Evolutionary conservation across 2,888 invertebrate species (phyloP), one percentile per base, ranked within the genome.

Genomic region (Tipula helvola): DNA sequence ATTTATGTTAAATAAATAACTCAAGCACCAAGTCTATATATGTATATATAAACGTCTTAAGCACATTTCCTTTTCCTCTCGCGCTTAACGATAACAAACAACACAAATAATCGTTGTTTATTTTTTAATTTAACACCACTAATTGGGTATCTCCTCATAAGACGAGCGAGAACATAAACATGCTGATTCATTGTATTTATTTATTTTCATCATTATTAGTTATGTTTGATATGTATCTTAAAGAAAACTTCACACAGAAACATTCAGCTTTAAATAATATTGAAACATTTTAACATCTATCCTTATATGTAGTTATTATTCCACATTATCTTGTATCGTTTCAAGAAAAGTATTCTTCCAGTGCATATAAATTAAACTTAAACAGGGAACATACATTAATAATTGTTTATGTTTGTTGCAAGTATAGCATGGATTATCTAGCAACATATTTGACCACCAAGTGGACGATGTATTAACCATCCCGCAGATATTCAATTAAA

Each of bases 51-150:
- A 71, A 18, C 71, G 71, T 28, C 71, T 71, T 71, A 71, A 28
- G 28, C 8, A 71, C 71, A 71, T 71, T 71, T 71, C 71, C 71
- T 71, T 71, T 71, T 71, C 71, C 71, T 71, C 18, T 71, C 71
- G 71, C 71, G 71, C 71, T 71, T 71, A 28, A 71, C 71, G 28
- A 71, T 10, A 71, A 18, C 71, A 71, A 10, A 28, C 10, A 28
- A 71, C 28, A 85, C 85, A 85, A 85, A 85, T 85, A 85, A 85
- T 85, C 85, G 85, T 42, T 85, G 85, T 85, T 85, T 85, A 85
- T 85, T 39, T 84, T 85, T 85, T 85, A 85, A 85, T 85, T 85
- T 85, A 85, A 85, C 85, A 85, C 85, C 85, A 85, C 85, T 85
- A 85, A 85, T 85, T 85, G 85, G 85, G 41, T 84, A 84, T 85